Conservation (phyloP, 1,140 invertebrate species). For the Aethina tumida region DNA sequence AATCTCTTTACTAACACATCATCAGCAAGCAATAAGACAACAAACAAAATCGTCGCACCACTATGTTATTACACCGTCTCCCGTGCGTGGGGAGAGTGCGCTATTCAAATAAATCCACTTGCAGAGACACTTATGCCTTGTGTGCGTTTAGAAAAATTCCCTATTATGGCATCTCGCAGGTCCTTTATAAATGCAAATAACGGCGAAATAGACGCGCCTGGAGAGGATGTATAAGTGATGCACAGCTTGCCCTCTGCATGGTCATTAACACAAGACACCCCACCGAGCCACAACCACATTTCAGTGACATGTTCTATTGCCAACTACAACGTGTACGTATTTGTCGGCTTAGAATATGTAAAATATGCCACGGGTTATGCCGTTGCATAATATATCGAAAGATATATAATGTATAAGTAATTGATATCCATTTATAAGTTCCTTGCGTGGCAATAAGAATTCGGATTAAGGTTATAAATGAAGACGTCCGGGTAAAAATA, state of each 20-base stretch:
- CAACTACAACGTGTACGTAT: conserved; percentile 7
- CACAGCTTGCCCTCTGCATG: conserved; percentile 22
- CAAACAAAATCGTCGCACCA: conserved; percentile 25
- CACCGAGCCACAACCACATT: conserved; percentile 19
- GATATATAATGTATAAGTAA: too few relatives aligned
- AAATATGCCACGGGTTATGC: too few relatives aligned
- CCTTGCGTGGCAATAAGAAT: too few relatives aligned
- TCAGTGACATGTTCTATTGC: conserved; percentile 22
- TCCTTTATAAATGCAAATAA: conserved; percentile 32
- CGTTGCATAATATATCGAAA: too few relatives aligned
- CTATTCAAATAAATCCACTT: conserved; percentile 31
- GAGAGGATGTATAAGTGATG: conserved; percentile 26
- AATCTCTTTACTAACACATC: conserved; percentile 34
- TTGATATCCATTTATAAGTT: too few relatives aligned
- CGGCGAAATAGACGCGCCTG: conserved; percentile 19
- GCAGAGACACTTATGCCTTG: conserved; percentile 30
- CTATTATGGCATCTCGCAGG: conserved; percentile 27
- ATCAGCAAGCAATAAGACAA: conserved; percentile 29
- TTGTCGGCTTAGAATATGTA: too few relatives aligned
- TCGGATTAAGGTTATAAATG: too few relatives aligned
- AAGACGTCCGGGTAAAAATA: too few relatives aligned
- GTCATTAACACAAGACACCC: conserved; percentile 31
- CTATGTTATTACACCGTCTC: too few relatives aligned
- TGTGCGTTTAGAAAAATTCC: conserved; percentile 31
- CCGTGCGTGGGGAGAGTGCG: too few relatives aligned